Conservation (phyloP, 2,113 vertebrate genomes). For the Perca schrenkii region DNA sequence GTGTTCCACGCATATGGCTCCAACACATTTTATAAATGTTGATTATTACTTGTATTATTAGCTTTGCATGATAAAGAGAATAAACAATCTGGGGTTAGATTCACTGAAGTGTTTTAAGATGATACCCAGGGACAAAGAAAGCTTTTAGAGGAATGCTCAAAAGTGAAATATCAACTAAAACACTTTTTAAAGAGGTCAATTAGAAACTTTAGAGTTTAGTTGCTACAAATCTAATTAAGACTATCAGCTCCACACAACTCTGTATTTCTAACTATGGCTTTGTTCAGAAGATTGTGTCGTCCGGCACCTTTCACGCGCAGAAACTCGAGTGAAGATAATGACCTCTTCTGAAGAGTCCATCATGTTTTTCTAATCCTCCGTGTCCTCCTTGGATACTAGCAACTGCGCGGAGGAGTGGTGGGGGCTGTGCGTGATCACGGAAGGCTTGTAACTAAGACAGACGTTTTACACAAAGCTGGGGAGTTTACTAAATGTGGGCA, state of each 20-base stretch:
- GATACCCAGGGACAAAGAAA: background rate
- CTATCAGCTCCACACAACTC: too few species aligned
- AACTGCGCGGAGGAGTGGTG: too few species aligned
- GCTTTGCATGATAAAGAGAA: constrained; percentile 10
- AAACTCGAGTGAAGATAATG: too few species aligned
- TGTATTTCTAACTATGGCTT: too few species aligned
- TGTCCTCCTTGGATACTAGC: too few species aligned
- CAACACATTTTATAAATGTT: background rate
- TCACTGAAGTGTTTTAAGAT: background rate
- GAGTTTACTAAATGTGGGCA: background rate
- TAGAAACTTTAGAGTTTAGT: background rate
- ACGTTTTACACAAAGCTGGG: background rate
- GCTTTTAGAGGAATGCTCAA: background rate
- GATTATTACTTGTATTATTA: background rate
- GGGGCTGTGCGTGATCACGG: too few species aligned
- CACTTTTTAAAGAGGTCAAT: background rate
- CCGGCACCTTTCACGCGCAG: too few species aligned
- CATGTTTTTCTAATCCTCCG: too few species aligned
- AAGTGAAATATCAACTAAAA: background rate
- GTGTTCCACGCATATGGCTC: too few species aligned
- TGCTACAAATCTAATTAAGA: too few species aligned
- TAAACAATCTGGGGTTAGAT: background rate
- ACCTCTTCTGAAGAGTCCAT: too few species aligned
- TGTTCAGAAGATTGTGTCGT: too few species aligned
- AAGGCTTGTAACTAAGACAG: background rate